Evolutionary conservation across 2,888 invertebrate genomes (phyloP), one percentile per base, ranked within the genome.

Genomic region (Andrena bucephala): DNA sequence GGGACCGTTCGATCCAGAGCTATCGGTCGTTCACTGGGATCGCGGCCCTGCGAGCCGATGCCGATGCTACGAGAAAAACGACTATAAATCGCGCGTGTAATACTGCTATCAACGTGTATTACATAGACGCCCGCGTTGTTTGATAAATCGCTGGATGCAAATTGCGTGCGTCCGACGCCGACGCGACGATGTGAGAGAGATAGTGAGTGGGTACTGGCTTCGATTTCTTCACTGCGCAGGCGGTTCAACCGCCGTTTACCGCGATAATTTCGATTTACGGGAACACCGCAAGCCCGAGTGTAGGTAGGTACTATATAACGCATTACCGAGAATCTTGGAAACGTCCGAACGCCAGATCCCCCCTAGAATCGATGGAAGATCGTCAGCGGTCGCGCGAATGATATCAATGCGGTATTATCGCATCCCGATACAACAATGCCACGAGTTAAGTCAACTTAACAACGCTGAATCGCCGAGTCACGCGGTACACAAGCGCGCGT

Each of bases 41-140:
- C 42, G 71, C 16, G 65, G 54, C 33, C 20, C 54, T 3, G 48
- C 77, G 42, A 54, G 68, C 42, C 59, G 42, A n/a, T 16, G 50
- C 10, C 62, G 42, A 42, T 10, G 70, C 65, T 52, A 31, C n/a
- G 20, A 87, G 85, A 90, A 90, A 89, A 87, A 87, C 82, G 76
- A 77, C 86, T 80, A 91, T 92, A 93, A 93, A 93, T 93, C 92
- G 92, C 87, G 87, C 90, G 86, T 89, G 91, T 93, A 93, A 92
- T 91, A 87, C 90, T 89, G 91, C 93, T 93, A 93, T 93, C 93
- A 93, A 91, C 93, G 92, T 93, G 92, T 92, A 93, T 93, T 93
- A 93, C 93, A 92, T 88, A 92, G 91, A 92, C 91, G 90, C 91
- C 91, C 91, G 92, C 91, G 91, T 90, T 90, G 90, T 92, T 92